These are phyloP conservation scores for Natrix natrix DNA, from an alignment of 2,797 vertebrate genomes.

Conservation along the genomic window DNA sequence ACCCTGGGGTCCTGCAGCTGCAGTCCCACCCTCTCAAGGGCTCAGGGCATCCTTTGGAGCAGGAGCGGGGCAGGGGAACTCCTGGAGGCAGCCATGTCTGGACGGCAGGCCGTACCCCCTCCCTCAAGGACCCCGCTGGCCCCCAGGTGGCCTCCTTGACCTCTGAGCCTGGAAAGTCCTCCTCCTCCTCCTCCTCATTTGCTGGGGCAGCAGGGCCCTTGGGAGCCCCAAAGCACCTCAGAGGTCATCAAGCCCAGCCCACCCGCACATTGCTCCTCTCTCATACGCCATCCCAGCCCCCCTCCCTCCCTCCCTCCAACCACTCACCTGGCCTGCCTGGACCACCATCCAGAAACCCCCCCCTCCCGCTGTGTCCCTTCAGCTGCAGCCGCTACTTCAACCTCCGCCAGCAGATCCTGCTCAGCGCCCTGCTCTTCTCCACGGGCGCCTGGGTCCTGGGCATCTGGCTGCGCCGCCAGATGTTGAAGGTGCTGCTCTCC, in stretches of 20 bases:
- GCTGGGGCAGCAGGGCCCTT: not conserved
- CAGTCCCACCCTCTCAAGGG: not conserved
- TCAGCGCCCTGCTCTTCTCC: constrained; percentile 85
- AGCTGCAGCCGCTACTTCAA: constrained; percentile 55
- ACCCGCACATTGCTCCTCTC: not conserved
- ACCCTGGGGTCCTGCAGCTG: not conserved
- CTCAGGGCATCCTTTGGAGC: not conserved
- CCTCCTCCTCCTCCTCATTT: not conserved
- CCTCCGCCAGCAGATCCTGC: constrained; percentile 70
- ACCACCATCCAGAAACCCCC: rapidly evolving
- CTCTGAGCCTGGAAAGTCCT: rapidly evolving
- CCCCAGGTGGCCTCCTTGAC: not conserved
- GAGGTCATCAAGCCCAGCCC: not conserved
- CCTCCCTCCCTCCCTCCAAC: not conserved
- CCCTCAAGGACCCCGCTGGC: not conserved
- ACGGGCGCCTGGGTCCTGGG: constrained; percentile 85
- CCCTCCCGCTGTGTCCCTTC: rapidly evolving
- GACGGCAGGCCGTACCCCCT: not conserved
- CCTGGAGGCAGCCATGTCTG: not conserved
- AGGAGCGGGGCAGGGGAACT: not conserved
- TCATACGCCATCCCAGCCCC: not conserved
- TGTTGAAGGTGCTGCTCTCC: constrained; percentile 85
- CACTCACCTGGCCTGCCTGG: not conserved
- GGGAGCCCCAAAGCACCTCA: not conserved
- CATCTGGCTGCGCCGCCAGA: constrained; percentile 84